These are phyloP conservation scores for Leguminivora glycinivorella DNA, from an alignment of 1,140 invertebrate species.

Conservation along the genomic window DNA sequence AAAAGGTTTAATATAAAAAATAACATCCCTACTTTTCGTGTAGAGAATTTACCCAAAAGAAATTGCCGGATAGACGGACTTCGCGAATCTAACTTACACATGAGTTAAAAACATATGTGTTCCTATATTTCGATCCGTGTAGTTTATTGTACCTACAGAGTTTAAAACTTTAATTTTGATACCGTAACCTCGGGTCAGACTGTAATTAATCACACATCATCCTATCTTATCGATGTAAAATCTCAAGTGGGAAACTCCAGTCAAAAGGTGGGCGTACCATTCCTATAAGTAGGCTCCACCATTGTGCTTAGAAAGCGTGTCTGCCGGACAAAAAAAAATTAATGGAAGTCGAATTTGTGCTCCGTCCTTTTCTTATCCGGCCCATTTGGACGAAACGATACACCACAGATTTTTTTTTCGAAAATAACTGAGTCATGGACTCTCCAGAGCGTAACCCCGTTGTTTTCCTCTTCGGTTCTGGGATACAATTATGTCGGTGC, in stretches of 20 bases:
- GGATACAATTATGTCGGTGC: conserved; percentile 58
- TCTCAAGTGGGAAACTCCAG: conserved; percentile 4
- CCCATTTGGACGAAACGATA: conserved; percentile 38
- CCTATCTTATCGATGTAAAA: conserved; percentile 9
- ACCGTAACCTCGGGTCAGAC: neutral
- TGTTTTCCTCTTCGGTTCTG: conserved; percentile 57
- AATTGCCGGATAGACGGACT: too few species aligned
- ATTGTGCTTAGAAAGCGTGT: conserved; percentile 42
- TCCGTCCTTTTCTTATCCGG: conserved; percentile 41
- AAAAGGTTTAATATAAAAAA: too few species aligned
- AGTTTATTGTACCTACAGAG: too few species aligned
- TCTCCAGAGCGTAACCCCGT: conserved; percentile 53
- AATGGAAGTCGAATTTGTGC: conserved; percentile 48
- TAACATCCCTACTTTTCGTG: too few species aligned
- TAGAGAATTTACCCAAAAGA: too few species aligned
- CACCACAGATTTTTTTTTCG: conserved; percentile 39
- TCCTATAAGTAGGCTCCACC: conserved; percentile 19
- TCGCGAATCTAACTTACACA: too few species aligned
- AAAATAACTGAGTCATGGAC: conserved; percentile 56
- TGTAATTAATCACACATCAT: conserved; percentile 9
- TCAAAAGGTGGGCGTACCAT: conserved; percentile 14
- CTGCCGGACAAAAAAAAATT: conserved; percentile 45
- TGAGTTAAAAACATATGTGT: too few species aligned
- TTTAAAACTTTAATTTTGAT: neutral
- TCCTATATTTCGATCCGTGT: too few species aligned